Conservation (phyloP, 2,888 invertebrate genomes). For the Eristalinus sepulchralis region DNA sequence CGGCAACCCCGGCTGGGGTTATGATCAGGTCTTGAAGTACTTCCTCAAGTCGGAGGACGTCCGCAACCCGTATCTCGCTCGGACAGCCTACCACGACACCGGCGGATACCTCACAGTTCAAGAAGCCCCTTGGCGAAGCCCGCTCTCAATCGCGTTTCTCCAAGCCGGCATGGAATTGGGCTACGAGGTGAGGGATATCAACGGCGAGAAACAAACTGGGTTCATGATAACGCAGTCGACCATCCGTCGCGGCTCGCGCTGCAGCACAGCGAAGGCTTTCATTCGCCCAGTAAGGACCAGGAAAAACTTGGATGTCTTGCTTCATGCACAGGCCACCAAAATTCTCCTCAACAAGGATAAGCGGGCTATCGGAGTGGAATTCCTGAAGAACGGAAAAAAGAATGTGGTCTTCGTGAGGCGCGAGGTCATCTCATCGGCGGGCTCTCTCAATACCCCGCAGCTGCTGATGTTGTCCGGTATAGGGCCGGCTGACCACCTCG, state of each 20-base stretch:
- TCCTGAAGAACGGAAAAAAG: slow-evolving; percentile 85
- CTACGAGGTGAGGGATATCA: slow-evolving; percentile 90
- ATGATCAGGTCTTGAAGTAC: slow-evolving; percentile 90
- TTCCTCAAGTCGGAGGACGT: slow-evolving; percentile 94
- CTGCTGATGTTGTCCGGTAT: slow-evolving; percentile 95
- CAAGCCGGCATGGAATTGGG: slow-evolving; percentile 92
- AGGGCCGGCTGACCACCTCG: slow-evolving; percentile 89
- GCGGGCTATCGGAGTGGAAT: slow-evolving; percentile 89
- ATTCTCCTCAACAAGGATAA: slow-evolving; percentile 88
- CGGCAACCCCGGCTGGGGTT: slow-evolving; percentile 94
- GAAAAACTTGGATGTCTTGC: slow-evolving; percentile 89
- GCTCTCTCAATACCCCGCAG: slow-evolving; percentile 94
- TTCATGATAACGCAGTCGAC: slow-evolving; percentile 94
- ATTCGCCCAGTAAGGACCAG: slow-evolving; percentile 90
- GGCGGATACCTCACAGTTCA: slow-evolving; percentile 93
- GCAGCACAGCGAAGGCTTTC: slow-evolving; percentile 94
- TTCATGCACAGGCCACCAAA: slow-evolving; percentile 88
- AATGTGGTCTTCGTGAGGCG: slow-evolving; percentile 87
- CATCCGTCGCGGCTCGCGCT: slow-evolving; percentile 90
- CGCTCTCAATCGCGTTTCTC: slow-evolving; percentile 90
- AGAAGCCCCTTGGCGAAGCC: slow-evolving; percentile 92
- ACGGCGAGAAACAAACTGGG: slow-evolving; percentile 91
- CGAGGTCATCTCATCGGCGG: slow-evolving; percentile 93
- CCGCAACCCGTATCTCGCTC: slow-evolving; percentile 89
- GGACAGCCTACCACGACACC: slow-evolving; percentile 88